Evolutionary conservation across 2,888 invertebrate genomes (phyloP).

Genomic region (Patella pellucida): DNA sequence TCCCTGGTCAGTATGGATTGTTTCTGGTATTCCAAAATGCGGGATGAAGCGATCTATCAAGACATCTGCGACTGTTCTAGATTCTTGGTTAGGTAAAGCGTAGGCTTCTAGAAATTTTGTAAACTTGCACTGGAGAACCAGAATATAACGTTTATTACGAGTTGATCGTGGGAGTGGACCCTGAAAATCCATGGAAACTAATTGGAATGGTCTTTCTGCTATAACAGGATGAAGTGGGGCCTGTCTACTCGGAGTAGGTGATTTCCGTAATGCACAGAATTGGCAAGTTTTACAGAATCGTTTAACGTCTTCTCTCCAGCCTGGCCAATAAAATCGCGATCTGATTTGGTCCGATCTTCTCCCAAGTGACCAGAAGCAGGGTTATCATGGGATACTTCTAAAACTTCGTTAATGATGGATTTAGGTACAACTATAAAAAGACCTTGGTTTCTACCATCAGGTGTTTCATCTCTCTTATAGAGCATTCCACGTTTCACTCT

Average conservation of each 20-base stretch:
- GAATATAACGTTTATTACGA: background rate
- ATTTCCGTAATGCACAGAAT: background rate
- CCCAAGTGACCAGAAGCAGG: too few relatives aligned
- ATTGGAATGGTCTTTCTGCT: background rate
- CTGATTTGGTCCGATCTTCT: too few relatives aligned
- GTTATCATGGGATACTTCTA: too few relatives aligned
- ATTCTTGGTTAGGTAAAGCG: background rate
- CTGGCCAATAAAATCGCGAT: too few relatives aligned
- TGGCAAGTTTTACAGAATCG: background rate
- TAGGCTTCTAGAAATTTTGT: background rate
- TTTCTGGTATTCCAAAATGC: conserved; percentile 6
- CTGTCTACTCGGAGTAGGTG: too few relatives aligned
- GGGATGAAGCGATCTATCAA: background rate
- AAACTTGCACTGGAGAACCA: background rate
- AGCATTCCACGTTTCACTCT: background rate
- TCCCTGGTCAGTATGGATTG: background rate
- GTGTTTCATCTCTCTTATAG: background rate
- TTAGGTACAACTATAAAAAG: background rate
- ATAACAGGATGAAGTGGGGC: background rate
- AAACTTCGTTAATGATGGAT: background rate
- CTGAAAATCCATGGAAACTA: background rate
- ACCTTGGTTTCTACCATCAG: background rate
- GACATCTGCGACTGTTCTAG: background rate
- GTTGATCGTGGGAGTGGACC: background rate
- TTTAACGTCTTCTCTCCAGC: too few relatives aligned